Evolutionary conservation across 1,140 invertebrate genomes (phyloP), one percentile per base, ranked within the genome.

Genomic region (Drosophila burlai): DNA sequence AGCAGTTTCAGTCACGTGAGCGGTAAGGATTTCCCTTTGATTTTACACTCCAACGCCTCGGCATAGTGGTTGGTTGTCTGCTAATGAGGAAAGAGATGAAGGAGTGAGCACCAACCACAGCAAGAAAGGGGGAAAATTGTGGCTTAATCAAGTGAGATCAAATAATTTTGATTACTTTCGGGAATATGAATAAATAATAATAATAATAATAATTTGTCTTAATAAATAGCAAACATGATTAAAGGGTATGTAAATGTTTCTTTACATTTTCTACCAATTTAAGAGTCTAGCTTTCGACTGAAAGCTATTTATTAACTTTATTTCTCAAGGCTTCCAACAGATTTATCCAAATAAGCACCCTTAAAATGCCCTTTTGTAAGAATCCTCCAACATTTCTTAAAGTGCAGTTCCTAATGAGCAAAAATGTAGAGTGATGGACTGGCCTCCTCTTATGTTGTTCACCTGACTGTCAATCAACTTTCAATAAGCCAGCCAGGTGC

Each of bases 1-100:
- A 79, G 69, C 83, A 85, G 74, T 81, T 85, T 49, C 34, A 15
- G 82, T 59, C 81, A 84, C 81, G 81, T 84, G 82, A 84, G 72
- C 38, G 26, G 15, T 34, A 68, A 43, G 65, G 67, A 71, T 68
- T 68, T 49, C 18, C 60, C 84, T 87, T 87, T 87, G 84, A 89
- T 81, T 81, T 87, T 58, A 87, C 69, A 60, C 77, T 46, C 66
- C 62, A 43, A 69, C 69, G 81, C 83, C 72, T 54, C 18, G 58
- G 15, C 40, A 76, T 79, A 77, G 66, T 80, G 54, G 21, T 55
- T 55, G 34, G 69, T 29, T 34, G 16, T 24, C 18, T 36, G 8
- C 69, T 55, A 69, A 59, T 69, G 47, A 80, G 68, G 9, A n/a
- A n/a, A 29, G 11, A 9, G 8, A 16, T 16, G 15, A 49, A 10